phyloP scores from a whole-genome alignment of 2,888 invertebrate genomes.

The Iphiclides podalirius region DNA sequence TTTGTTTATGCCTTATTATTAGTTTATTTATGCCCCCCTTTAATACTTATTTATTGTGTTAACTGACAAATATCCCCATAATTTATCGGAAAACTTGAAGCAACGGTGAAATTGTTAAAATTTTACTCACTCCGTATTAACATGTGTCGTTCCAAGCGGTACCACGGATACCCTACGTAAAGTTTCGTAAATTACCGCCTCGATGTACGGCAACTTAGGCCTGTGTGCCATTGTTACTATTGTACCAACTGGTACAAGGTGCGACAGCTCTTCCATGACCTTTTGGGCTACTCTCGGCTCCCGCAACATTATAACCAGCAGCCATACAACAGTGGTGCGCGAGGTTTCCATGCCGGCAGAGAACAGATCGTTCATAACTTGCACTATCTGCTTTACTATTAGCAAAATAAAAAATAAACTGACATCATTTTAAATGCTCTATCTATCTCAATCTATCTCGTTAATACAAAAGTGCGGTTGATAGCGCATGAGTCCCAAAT shows the following conservation, averaged over 20 bases:
- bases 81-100: no score
- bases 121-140: slow-evolving; percentile 85
- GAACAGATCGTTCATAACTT: slow-evolving; percentile 92
- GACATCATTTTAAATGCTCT: no score
- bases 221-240: slow-evolving; percentile 87
- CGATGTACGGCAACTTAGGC: slow-evolving; percentile 85
- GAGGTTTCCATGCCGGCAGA: slow-evolving; percentile 94
- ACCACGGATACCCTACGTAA: slow-evolving; percentile 89
- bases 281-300: slow-evolving; percentile 85
- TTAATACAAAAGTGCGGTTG: no score
- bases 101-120: no score
- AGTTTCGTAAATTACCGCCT: slow-evolving; percentile 90
- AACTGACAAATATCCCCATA: no score
- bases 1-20: no score
- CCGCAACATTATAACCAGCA: slow-evolving; percentile 89
- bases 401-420: slow-evolving; percentile 31
- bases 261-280: slow-evolving; percentile 88
- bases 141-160: slow-evolving; percentile 91
- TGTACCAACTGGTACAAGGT: slow-evolving; percentile 85
- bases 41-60: no score
- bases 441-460: no score
- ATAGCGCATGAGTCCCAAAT: no score
- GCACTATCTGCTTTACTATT: slow-evolving; percentile 89
- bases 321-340: slow-evolving; percentile 90
- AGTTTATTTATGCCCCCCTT: no score